phyloP scores from a whole-genome alignment of 2,888 invertebrate species.

The Caenorhabditis sp. region DNA sequence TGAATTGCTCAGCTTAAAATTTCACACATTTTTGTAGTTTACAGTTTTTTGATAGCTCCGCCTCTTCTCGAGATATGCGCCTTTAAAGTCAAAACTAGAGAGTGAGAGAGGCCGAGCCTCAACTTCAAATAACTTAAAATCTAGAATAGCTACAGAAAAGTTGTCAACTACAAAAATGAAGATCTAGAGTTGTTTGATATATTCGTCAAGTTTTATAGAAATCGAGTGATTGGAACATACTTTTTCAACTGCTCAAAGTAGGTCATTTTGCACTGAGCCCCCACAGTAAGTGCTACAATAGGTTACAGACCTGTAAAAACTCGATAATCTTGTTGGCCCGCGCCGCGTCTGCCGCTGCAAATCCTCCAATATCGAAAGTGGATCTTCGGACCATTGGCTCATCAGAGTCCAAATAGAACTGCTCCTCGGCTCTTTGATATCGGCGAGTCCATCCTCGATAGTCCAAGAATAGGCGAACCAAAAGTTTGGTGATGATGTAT shows the following conservation, averaged over 20 bases:
- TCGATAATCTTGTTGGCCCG: conserved; percentile 51
- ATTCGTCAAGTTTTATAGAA: no score
- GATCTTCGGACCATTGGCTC: not conserved
- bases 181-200: no score
- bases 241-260: no score
- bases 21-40: not conserved
- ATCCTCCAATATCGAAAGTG: conserved; percentile 34
- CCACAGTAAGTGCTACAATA: not conserved
- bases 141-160: no score
- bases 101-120: no score
- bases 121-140: no score
- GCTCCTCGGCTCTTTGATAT: conserved; percentile 5
- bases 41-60: not conserved
- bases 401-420: not conserved
- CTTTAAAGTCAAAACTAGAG: no score
- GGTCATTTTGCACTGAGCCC: no score
- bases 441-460: conserved; percentile 65
- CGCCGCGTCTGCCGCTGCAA: conserved; percentile 31
- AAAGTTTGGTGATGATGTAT: conserved; percentile 72
- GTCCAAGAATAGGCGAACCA: conserved; percentile 68
- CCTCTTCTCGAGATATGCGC: not conserved
- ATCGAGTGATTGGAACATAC: no score
- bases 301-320: conserved; percentile 66
- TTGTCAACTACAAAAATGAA: no score
- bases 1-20: not conserved